A percentile compares a stretch with the other conserved stretches of the same genome.
These are phyloP conservation scores for Hyppa rectilinea DNA, from an alignment of 2,888 invertebrate species.

Conservation along the genomic window DNA sequence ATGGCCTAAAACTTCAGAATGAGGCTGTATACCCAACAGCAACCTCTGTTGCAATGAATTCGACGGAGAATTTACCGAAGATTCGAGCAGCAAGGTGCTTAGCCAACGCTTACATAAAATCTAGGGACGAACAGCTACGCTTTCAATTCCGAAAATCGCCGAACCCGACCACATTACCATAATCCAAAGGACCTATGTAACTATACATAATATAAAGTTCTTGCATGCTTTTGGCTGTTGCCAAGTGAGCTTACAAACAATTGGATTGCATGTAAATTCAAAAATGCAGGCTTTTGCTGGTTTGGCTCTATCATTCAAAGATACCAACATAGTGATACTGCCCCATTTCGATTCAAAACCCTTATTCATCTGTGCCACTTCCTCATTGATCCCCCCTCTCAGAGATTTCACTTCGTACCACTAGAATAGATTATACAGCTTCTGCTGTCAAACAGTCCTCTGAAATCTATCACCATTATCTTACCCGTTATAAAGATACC, in stretches of 20 bases:
- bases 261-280: conserved; percentile 56
- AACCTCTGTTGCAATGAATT: conserved; percentile 12
- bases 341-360: not conserved
- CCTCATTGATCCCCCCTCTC: too few species aligned
- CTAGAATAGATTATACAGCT: not conserved
- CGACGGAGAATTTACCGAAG: conserved; percentile 15
- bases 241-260: conserved; percentile 49
- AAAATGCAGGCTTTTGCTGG: conserved; percentile 41
- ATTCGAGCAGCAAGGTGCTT: conserved; percentile 17
- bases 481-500: not conserved
- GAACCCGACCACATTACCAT: conserved; percentile 25
- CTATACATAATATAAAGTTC: conserved; percentile 38
- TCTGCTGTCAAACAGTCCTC: not conserved
- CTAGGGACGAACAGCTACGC: conserved; percentile 39
- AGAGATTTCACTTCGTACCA: not conserved
- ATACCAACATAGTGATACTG: not conserved
- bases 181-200: conserved; percentile 43
- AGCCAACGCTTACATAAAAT: conserved; percentile 31
- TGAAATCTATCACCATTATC: not conserved
- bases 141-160: conserved; percentile 19
- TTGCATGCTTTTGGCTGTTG: conserved; percentile 47
- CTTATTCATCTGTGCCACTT: conserved; percentile 2
- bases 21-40: not conserved
- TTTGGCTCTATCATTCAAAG: conserved; percentile 29
- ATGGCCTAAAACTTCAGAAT: conserved; percentile 19